Base-by-base conservation (phyloP, 2,797 vertebrate species). In the Melanotaenia maccullochi region DNA sequence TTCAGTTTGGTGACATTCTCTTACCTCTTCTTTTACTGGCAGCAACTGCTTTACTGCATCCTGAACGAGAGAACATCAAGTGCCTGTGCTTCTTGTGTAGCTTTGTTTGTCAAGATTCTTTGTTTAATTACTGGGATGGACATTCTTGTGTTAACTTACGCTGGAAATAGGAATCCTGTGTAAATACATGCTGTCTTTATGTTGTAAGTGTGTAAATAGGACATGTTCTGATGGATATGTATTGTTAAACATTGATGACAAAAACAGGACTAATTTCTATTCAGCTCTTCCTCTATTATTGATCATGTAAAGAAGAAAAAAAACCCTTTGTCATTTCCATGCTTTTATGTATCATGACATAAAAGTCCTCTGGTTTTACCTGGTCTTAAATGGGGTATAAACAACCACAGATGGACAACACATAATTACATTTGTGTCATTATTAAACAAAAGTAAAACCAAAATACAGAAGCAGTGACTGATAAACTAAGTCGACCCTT, bases 41-140 rank as follows among this genome's bases (percentile, higher is more conserved):
- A 84, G 74, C 79, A 72, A 85, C 42, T 11, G 73, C 82, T 89
- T 78, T 84, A 75, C 86, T 51, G 80, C 85, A 85, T 81, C 79
- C 82, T 51, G 68, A 83, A 32, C 32, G 6, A 76, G 75, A 80
- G 68, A 90, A 85, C 77, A 85, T 90, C 83, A 89, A 92, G 87
- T 92, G 89, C 90, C 91, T 92, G 89, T 80, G 81, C 76, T 82
- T 59, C 72, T 36, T 72, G 57, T 83, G 81, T 75, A 58, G 85
- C 83, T 86, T 79, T 0, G 30, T 83, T 57, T 22, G 60, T 81
- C 68, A 14, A 28, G n/a, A 54, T n/a, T 12, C 61, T 65, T 56
- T 49, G 65, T 66, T 80, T 49, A 52, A 68, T 40, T 22, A 42
- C 51, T 51, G 42, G 28, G 56, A 72, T 0, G 1, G 62, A 78